Percentiles rank a stretch among this genome's conserved stretches.
Conservation (phyloP, 2,113 vertebrate genomes). For the Dissostichus mawsoni region DNA sequence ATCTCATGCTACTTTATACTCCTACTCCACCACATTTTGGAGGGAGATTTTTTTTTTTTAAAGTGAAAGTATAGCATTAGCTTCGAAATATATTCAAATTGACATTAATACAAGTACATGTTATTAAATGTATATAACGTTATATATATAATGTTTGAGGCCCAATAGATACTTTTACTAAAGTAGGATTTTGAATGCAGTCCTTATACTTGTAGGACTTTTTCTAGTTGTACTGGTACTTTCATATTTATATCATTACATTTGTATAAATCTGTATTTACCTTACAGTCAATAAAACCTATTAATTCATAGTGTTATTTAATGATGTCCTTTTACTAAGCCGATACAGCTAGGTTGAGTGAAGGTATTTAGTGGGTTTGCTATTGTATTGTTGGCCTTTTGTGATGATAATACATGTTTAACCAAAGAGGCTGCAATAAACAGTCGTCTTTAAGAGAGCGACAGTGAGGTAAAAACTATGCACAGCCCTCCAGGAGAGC, state of each 20-base stretch:
- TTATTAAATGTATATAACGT: too few relatives aligned
- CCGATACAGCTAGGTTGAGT: background rate
- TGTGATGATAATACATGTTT: background rate
- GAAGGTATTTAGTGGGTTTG: background rate
- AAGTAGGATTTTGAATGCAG: background rate
- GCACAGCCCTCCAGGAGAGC: background rate
- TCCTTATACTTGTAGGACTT: background rate
- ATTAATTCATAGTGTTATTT: background rate
- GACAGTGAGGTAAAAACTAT: constrained; percentile 6
- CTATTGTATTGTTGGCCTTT: background rate
- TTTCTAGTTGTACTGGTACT: background rate
- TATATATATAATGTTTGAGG: too few relatives aligned
- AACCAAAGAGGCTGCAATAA: constrained; percentile 2
- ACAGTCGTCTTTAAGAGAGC: background rate
- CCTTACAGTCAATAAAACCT: background rate
- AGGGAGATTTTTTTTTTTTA: too few relatives aligned
- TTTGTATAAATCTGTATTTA: background rate
- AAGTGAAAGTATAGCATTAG: background rate
- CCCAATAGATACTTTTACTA: too few relatives aligned
- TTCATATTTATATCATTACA: background rate
- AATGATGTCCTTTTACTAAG: background rate
- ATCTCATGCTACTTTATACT: background rate
- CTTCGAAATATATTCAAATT: background rate
- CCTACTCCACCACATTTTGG: background rate
- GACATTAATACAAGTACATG: background rate